Conservation (phyloP, 1,140 invertebrate genomes). For the Drosophila santomea region DNA sequence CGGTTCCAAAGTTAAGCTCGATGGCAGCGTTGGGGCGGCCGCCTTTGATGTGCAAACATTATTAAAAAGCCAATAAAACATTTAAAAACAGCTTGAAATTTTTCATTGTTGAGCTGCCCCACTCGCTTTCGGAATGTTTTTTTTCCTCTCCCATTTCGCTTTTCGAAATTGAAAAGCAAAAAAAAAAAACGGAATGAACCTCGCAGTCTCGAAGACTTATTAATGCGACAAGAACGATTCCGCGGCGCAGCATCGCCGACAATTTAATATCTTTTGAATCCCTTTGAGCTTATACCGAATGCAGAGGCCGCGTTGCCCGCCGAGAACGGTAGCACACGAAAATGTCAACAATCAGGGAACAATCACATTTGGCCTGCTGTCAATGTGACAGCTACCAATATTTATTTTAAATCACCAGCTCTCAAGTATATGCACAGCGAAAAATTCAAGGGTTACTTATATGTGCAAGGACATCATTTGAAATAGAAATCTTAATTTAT, state of each 20-base stretch:
- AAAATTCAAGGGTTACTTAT: neutral
- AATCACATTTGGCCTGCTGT: conserved; percentile 82
- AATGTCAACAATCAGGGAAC: conserved; percentile 81
- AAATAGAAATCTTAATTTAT: too few relatives aligned
- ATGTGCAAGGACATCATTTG: too few relatives aligned
- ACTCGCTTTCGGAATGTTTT: conserved; percentile 31
- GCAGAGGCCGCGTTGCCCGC: conserved; percentile 16
- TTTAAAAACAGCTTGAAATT: conserved; percentile 83
- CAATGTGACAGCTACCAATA: conserved; percentile 81
- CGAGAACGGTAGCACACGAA: conserved; percentile 65
- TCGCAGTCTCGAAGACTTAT: conserved; percentile 66
- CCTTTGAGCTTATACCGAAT: conserved; percentile 53
- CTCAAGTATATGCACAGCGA: conserved; percentile 20
- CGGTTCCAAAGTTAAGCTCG: conserved; percentile 8
- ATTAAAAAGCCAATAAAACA: conserved; percentile 83
- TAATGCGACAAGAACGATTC: conserved; percentile 71
- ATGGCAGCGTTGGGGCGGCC: conserved; percentile 58
- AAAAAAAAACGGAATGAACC: conserved; percentile 17
- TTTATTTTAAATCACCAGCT: conserved; percentile 80
- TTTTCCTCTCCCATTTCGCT: conserved; percentile 21
- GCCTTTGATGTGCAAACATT: conserved; percentile 77
- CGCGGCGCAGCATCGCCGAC: conserved; percentile 60
- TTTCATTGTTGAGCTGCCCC: conserved; percentile 69
- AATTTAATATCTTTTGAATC: conserved; percentile 79
- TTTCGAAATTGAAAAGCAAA: conserved; percentile 68